Evolutionary conservation across 2,113 vertebrate genomes (phyloP).

Genomic region (Solea senegalensis): DNA sequence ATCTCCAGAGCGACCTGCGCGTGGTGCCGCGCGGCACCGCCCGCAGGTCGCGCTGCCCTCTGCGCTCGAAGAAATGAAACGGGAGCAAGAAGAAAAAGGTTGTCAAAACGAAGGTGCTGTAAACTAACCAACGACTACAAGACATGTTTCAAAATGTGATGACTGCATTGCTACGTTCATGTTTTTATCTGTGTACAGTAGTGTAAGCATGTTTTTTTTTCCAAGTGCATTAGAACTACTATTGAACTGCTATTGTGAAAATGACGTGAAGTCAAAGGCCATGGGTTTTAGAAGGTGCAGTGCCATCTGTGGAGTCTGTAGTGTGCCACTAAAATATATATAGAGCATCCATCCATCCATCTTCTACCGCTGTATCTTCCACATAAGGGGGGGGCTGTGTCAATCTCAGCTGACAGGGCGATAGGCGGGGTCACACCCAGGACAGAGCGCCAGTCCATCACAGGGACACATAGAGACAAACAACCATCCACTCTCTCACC

Average conservation of each 20-base stretch:
- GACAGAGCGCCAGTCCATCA: too few species aligned
- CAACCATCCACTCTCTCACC: too few species aligned
- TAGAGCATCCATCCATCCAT: not conserved
- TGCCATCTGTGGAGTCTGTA: conserved; percentile 29
- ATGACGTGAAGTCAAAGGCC: conserved; percentile 47
- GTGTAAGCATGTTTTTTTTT: conserved; percentile 66
- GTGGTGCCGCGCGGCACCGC: not conserved
- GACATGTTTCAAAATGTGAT: conserved; percentile 72
- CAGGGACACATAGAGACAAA: too few species aligned
- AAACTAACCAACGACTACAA: conserved; percentile 69
- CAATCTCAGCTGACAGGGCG: too few species aligned
- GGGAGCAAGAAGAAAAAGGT: conserved; percentile 28
- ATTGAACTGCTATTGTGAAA: conserved; percentile 78
- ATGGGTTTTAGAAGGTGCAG: conserved; percentile 33
- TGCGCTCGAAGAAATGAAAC: conserved; percentile 61
- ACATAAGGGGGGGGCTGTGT: too few species aligned
- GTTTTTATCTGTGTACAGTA: conserved; percentile 72
- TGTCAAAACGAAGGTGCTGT: conserved; percentile 77
- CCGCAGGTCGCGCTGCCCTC: conserved; percentile 36
- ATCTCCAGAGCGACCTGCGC: conserved; percentile 55
- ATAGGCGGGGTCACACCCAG: too few species aligned
- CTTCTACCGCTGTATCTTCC: too few species aligned
- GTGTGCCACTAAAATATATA: conserved; percentile 24
- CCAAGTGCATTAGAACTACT: conserved; percentile 84
- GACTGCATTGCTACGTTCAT: conserved; percentile 72